Evolutionary conservation across 2,888 invertebrate genomes (phyloP), one percentile per base, ranked within the genome.

Genomic region (Ennomos erosarius): DNA sequence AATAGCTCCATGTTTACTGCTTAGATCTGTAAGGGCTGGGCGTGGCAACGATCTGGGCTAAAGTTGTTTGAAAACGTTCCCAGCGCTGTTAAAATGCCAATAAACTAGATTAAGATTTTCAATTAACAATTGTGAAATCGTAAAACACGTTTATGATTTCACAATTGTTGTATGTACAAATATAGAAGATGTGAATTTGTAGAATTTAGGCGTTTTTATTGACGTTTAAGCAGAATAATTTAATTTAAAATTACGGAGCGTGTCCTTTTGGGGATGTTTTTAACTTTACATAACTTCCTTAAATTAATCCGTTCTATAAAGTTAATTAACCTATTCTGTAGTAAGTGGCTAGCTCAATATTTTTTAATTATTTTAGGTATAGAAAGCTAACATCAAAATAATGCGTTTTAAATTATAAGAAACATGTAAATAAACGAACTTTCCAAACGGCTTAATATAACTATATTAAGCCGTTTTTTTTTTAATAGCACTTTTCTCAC

Each of bases 1-100:
- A 75, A 73, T 73, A 67, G 62, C 70, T 60, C 65, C 69, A 65
- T 61, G 70, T 67, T 69, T 67, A 67, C 67, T 58, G 46, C 51
- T n/a, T 59, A 55, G 54, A 48, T 54, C 52, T 46, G 48, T 48
- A 59, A 67, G 61, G 55, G 60, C 54, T 54, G 60, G 59, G 57
- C 47, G 64, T 64, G 65, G 52, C 67, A 47, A 49, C 43, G 16
- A 45, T 55, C 54, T 61, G 48, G 55, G 46, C 48, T 64, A 64
- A 67, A 63, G 58, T 48, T 40, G 57, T 49, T 54, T 44, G 50
- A 51, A 40, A 64, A 60, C 43, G 48, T 43, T 51, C 43, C 10
- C 43, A 45, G 43, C 39, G 55, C 54, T 54, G 44, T 61, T 61
- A 57, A 61, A 65, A 59, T 54, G 50, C 48, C 63, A 56, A 45